Base-by-base conservation (phyloP, 2,797 vertebrate genomes). In the Sebastes vulpes region DNA sequence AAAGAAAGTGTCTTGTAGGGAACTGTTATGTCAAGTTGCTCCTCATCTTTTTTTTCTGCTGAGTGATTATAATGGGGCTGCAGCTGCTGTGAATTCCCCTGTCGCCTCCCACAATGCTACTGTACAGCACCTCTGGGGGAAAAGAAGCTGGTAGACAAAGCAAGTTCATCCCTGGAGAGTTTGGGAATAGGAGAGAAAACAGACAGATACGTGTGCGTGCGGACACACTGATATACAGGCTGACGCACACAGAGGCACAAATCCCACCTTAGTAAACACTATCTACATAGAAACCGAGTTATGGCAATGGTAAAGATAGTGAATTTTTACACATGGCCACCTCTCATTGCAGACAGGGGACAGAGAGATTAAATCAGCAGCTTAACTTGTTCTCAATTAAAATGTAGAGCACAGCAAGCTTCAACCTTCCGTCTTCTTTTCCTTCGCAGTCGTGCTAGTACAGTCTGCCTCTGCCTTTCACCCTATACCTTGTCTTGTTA, bases 351-450 rank as follows among this genome's bases (percentile, higher is more conserved):
- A 82, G 70, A 82, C 77, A 58, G 67, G 72, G 73, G 71, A 75
- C 78, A 66, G 28, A 58, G 52, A 89, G 79, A 92, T 94, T 84
- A 86, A 91, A 93, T 91, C 86, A 81, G 63, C 70, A 77, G 71
- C 81, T 84, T 77, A 76, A 85, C 67, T 85, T 84, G 68, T 88
- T 87, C 80, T 87, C 82, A 92, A 88, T 92, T 93, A 89, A 90
- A 91, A 94, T 82, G 57, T 75, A 81, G 72, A 89, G 65, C 74
- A 73, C 59, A 58, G 38, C 50, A 25, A 63, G 35, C 46, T 31
- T 74, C 53, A 48, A 64, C 29, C 48, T 53, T 60, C 18, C 54
- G 32, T 63, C 57, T 77, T 2, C 28, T 58, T 48, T 77, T 63
- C 31, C 1, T 1, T 50, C 28, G 10, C 38, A 71, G 38, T 14